Conservation (phyloP, 2,113 vertebrate species). For the Carassius auratus region DNA sequence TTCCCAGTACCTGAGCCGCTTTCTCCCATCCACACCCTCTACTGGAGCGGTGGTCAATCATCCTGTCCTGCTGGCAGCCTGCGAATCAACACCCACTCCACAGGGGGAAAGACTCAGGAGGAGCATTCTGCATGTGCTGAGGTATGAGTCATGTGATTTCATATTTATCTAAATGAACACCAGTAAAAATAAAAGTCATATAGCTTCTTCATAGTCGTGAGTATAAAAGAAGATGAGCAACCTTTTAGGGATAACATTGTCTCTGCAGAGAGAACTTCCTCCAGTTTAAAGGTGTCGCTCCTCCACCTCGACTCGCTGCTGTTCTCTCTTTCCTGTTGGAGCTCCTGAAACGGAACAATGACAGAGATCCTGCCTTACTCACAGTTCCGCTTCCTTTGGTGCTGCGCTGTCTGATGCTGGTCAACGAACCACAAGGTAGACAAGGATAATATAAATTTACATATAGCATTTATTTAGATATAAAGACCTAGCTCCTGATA, state of each 20-base stretch:
- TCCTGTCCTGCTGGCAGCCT: conserved; percentile 84
- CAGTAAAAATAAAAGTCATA: neutral
- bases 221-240: neutral
- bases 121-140: conserved; percentile 73
- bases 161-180: neutral
- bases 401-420: conserved; percentile 86
- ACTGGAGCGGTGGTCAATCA: conserved; percentile 76
- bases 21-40: conserved; percentile 82
- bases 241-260: neutral
- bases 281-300: conserved; percentile 84
- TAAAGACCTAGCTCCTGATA: neutral
- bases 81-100: conserved; percentile 70
- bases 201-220: neutral
- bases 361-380: conserved; percentile 74
- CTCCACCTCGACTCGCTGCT: conserved; percentile 82
- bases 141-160: conserved; percentile 58
- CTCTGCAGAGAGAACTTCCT: conserved; percentile 83
- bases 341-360: conserved; percentile 78
- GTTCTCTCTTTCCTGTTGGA: conserved; percentile 84
- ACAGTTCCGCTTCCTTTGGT: conserved; percentile 77
- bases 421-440: conserved; percentile 89
- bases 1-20: conserved; percentile 88
- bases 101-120: conserved; percentile 68
- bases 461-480: too few species aligned
- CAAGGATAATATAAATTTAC: conserved; percentile 65